Base-by-base conservation (phyloP, 2,113 vertebrate genomes). In the Corythornis cristatus region DNA sequence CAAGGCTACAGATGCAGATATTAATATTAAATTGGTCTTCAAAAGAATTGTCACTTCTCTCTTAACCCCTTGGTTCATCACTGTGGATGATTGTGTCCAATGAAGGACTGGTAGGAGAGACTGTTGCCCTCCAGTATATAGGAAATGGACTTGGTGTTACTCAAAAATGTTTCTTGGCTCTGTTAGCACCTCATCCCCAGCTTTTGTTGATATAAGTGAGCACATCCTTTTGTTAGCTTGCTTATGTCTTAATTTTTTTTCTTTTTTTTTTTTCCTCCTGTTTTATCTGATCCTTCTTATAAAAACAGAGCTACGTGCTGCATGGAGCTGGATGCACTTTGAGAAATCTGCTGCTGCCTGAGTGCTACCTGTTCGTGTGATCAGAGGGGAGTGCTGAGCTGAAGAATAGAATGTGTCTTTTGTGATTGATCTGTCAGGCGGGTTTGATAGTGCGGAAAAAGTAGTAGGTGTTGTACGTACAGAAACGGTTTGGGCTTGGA, bases 391-490 rank as follows among this genome's bases (percentile, higher is more conserved):
- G 91, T 87, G 91, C 54, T 94, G 88, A 92, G 82, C 60, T 93
- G 79, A 93, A 95, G 89, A 95, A 95, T 93, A 93, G 93, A 93
- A 93, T 57, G 13, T 89, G 95, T 94, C 89, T 93, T 91, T 91
- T 85, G 82, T 94, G 95, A 94, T 94, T 94, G 94, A 96, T 95
- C 95, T 95, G 94, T 93, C 83, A 94, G 60, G 87, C 65, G 28
- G 82, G 85, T 95, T 96, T 93, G 94, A 95, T 96, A 91, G 91
- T 0, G 53, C 8, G 43, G 93, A 96, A 96, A 93, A 96, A 94
- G 93, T 85, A 89, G 89, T 95, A 95, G 94, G 95, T 96, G 95
- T 92, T 91, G 85, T 93, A 91, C 31, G 8, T 78, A 86, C 25
- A 95, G 85, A 90, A 96, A 89, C 12, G 15, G 86, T 88, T 96